Percentiles rank a stretch among this genome's conserved stretches.
Conservation (phyloP, 1,140 invertebrate species). For the Druon quercuslanigerum region DNA sequence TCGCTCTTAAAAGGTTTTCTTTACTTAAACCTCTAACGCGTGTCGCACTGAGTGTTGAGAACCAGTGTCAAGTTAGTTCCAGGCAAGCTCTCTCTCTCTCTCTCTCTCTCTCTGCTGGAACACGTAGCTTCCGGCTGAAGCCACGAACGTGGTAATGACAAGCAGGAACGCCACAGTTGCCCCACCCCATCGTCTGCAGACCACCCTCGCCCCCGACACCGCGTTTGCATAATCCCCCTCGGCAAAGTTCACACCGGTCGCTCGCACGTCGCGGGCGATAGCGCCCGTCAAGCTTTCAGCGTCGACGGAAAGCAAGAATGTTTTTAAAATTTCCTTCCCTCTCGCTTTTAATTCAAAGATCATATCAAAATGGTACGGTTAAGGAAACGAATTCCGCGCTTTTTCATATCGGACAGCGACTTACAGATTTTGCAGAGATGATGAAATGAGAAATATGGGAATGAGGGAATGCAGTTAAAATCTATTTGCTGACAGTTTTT, state of each 20-base stretch:
- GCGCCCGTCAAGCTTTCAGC: conserved; percentile 27
- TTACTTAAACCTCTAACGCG: conserved; percentile 23
- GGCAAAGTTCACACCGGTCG: conserved; percentile 38
- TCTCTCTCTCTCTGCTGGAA: conserved; percentile 31
- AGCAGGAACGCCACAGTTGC: conserved; percentile 41
- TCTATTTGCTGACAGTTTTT: no score
- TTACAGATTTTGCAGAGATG: no score
- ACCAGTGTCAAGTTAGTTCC: conserved; percentile 36
- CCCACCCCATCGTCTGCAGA: conserved; percentile 37
- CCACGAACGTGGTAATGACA: conserved; percentile 46
- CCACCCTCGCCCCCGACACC: conserved; percentile 35
- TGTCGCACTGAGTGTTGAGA: conserved; percentile 6
- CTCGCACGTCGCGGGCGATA: conserved; percentile 36
- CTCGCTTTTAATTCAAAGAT: background rate
- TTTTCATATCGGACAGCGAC: no score
- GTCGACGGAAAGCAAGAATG: conserved; percentile 6
- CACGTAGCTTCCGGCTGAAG: conserved; percentile 34
- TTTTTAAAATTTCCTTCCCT: background rate
- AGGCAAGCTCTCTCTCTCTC: conserved; percentile 22
- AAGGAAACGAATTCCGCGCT: no score
- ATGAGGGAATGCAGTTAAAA: no score
- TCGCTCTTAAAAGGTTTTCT: conserved; percentile 45
- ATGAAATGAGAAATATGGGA: no score
- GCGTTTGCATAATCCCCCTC: conserved; percentile 45
- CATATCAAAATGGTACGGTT: no score